Percentiles rank a stretch among this genome's conserved stretches.
These are phyloP conservation scores for Tethea ocularis DNA, from an alignment of 2,888 invertebrate genomes.

Conservation along the genomic window DNA sequence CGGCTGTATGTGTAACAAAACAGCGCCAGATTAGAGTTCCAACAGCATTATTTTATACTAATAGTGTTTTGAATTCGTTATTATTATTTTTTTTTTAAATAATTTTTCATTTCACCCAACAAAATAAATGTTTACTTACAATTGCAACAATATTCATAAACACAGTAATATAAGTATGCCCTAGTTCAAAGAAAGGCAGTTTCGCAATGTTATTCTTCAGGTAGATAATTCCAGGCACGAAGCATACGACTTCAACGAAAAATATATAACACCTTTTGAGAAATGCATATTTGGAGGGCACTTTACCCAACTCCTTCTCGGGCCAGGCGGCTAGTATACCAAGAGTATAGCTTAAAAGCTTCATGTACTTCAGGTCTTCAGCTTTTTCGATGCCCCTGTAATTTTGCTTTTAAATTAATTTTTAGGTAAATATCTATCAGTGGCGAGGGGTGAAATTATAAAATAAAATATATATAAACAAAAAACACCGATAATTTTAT, in stretches of 20 bases:
- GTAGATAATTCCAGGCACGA: conserved; percentile 24
- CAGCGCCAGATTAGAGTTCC: too few relatives aligned
- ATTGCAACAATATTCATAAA: conserved; percentile 5
- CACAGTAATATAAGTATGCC: conserved; percentile 1
- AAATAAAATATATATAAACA: too few relatives aligned
- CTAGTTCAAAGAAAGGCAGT: not conserved
- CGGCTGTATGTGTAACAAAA: too few relatives aligned
- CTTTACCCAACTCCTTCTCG: conserved; percentile 30
- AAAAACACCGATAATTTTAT: too few relatives aligned
- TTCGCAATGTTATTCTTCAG: conserved; percentile 10
- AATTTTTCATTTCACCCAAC: too few relatives aligned
- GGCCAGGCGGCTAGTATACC: conserved; percentile 39
- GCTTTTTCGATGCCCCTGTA: conserved; percentile 29
- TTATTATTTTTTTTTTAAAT: too few relatives aligned
- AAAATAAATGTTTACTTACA: not conserved
- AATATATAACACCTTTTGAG: conserved; percentile 17
- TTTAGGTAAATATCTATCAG: too few relatives aligned
- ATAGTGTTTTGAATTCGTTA: too few relatives aligned
- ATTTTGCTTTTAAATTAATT: too few relatives aligned
- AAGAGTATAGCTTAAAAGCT: conserved; percentile 24
- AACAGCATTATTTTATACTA: too few relatives aligned
- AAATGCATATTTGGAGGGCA: conserved; percentile 24
- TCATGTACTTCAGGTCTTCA: conserved; percentile 32
- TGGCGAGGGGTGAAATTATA: too few relatives aligned
- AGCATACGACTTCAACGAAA: conserved; percentile 15